Conservation (phyloP, 2,888 invertebrate genomes). For the Cetonia aurata region DNA sequence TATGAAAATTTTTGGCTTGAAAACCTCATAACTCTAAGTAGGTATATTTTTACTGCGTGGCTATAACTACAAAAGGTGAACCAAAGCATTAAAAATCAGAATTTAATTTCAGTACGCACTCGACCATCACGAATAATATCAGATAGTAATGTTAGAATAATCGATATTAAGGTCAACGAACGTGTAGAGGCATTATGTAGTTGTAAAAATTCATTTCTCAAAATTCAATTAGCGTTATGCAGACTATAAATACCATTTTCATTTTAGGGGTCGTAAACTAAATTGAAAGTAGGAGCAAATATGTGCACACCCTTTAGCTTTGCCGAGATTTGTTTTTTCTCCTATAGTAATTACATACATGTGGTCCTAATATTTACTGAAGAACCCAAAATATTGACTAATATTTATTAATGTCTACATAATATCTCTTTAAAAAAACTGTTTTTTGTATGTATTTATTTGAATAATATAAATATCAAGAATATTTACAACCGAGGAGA, state of each 20-base stretch:
- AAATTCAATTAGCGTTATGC: constrained; percentile 4
- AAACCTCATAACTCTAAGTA: too few relatives aligned
- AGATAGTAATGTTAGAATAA: constrained; percentile 21
- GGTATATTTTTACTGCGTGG: too few relatives aligned
- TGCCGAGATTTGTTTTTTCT: not conserved
- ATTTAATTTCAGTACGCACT: not conserved
- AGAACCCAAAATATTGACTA: not conserved
- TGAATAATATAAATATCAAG: too few relatives aligned
- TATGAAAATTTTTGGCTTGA: too few relatives aligned
- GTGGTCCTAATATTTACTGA: too few relatives aligned
- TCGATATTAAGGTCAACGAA: constrained; percentile 33
- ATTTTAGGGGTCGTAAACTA: constrained; percentile 7
- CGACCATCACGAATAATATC: constrained; percentile 4
- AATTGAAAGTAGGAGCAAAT: not conserved
- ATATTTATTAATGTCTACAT: not conserved
- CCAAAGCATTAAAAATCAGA: not conserved
- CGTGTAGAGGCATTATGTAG: constrained; percentile 12
- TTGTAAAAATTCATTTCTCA: constrained; percentile 6
- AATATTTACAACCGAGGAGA: too few relatives aligned
- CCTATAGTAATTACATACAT: too few relatives aligned
- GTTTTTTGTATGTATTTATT: too few relatives aligned
- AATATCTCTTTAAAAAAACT: too few relatives aligned
- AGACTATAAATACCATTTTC: not conserved
- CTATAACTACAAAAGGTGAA: too few relatives aligned
- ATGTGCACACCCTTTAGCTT: not conserved